Percentiles rank a stretch among this genome's conserved stretches.
Evolutionary conservation across 2,888 invertebrate species (phyloP).

Genomic region (Archaeoteleia sp.): DNA sequence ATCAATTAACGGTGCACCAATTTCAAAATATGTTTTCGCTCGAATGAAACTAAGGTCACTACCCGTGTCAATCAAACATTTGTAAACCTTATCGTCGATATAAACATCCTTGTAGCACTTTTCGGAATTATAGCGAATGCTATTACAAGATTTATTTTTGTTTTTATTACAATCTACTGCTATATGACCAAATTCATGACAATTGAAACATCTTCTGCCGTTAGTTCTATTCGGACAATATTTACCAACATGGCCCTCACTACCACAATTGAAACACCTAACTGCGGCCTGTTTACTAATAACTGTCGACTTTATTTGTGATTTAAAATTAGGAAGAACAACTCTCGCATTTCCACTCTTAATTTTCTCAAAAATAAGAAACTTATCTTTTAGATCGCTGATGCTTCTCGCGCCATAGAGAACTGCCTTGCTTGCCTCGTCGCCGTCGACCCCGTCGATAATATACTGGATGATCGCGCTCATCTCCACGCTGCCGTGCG

Average conservation of each 20-base stretch:
- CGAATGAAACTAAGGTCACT: conserved; percentile 14
- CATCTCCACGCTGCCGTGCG: conserved; percentile 46
- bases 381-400: conserved; percentile 33
- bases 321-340: too few relatives aligned
- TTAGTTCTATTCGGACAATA: conserved; percentile 7
- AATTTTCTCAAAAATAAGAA: conserved; percentile 43
- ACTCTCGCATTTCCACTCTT: conserved; percentile 11
- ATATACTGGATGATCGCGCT: conserved; percentile 47
- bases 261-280: conserved; percentile 28
- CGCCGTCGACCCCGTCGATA: conserved; percentile 48
- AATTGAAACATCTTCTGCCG: conserved; percentile 14
- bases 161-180: conserved; percentile 3
- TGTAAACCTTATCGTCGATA: background rate
- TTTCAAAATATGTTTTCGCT: conserved; percentile 8
- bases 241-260: conserved; percentile 7
- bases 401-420: conserved; percentile 23
- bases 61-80: conserved; percentile 18
- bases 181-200: conserved; percentile 14
- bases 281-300: too few relatives aligned
- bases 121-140: background rate
- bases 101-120: conserved; percentile 5
- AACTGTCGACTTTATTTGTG: too few relatives aligned
- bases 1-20: conserved; percentile 1
- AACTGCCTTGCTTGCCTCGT: conserved; percentile 39
- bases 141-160: conserved; percentile 12